Evolutionary conservation across 2,888 invertebrate genomes (phyloP).

Genomic region (Yponomeuta evonymella): DNA sequence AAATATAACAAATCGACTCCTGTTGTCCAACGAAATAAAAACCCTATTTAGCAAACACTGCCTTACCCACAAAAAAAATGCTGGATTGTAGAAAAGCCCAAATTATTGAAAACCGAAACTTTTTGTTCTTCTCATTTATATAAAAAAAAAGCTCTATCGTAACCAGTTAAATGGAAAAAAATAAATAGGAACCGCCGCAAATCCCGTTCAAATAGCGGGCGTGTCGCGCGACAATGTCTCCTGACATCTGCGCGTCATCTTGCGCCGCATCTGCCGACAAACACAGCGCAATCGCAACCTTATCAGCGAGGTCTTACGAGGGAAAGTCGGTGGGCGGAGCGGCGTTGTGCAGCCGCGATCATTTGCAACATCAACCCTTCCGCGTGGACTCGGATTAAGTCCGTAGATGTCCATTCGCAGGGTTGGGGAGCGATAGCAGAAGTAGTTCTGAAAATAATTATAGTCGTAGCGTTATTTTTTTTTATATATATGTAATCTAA

Average conservation of each 20-base stretch:
- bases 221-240: slow-evolving; percentile 17
- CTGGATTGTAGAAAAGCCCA: no score
- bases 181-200: slow-evolving; percentile 41
- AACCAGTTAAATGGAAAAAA: slow-evolving; percentile 16
- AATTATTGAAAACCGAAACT: no score
- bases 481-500: no score
- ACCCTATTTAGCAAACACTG: no score
- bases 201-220: slow-evolving; percentile 25
- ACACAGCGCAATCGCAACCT: slow-evolving; percentile 19
- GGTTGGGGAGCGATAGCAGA: slow-evolving; percentile 11
- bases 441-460: neutral
- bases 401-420: slow-evolving; percentile 27
- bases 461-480: neutral
- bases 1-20: no score
- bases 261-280: slow-evolving; percentile 34
- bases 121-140: no score
- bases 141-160: neutral
- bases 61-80: no score
- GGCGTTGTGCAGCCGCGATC: slow-evolving; percentile 47
- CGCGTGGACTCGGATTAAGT: slow-evolving; percentile 53
- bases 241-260: slow-evolving; percentile 5
- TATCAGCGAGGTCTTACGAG: neutral
- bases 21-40: no score
- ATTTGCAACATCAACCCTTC: slow-evolving; percentile 56
- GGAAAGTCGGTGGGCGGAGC: slow-evolving; percentile 21